Percentiles rank a stretch among this genome's conserved stretches.
These are phyloP conservation scores for Tachuris rubrigastra DNA, from an alignment of 2,113 vertebrate genomes.

Conservation along the genomic window DNA sequence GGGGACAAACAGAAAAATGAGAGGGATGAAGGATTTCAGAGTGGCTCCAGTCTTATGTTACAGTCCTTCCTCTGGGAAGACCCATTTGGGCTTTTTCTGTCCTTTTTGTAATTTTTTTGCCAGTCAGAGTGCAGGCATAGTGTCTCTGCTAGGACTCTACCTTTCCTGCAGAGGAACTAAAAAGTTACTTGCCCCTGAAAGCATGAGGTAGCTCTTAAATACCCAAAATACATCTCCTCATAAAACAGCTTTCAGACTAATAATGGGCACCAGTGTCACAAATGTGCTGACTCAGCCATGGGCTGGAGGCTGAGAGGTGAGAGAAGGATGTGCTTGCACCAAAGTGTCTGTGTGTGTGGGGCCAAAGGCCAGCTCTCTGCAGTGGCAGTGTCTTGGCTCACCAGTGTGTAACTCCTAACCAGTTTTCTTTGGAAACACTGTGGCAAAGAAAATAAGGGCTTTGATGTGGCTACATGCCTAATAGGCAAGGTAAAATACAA, in stretches of 20 bases:
- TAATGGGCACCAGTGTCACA: not conserved
- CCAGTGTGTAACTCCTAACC: not conserved
- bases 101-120: not conserved
- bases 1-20: not conserved
- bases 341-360: fast-evolving
- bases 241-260: not conserved
- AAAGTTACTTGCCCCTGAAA: not conserved
- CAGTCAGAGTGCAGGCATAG: not conserved
- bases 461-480: constrained; percentile 53
- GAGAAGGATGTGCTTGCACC: not conserved
- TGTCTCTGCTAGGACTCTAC: not conserved
- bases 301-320: not conserved
- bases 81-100: not conserved
- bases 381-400: not conserved
- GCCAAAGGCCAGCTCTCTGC: not conserved
- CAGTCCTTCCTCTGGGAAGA: not conserved
- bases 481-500: constrained; percentile 12
- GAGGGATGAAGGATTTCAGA: not conserved
- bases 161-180: not conserved
- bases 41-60: not conserved
- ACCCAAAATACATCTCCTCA: not conserved
- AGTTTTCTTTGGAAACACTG: not conserved
- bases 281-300: not conserved
- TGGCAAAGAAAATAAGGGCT: constrained; percentile 4
- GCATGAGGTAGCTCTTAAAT: not conserved